Evolutionary conservation across 2,113 vertebrate species (phyloP), one percentile per base, ranked within the genome.

Genomic region (Himantopus leucocephalus): DNA sequence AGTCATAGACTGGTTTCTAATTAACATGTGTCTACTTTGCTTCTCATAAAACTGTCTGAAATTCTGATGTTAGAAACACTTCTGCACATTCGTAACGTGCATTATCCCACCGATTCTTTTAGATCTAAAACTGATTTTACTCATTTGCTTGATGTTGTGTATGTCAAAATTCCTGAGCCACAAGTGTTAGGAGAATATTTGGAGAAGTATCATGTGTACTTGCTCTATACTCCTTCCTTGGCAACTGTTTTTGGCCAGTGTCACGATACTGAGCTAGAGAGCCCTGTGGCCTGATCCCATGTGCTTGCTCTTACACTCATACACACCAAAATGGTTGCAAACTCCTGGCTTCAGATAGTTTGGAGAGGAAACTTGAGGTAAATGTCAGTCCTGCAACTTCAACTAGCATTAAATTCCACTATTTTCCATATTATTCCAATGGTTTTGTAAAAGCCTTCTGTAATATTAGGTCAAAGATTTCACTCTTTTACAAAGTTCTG

Each of bases 281-380:
- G 11, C 5, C 30, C 30, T 21, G 7, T 68, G n/a, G 21, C 35
- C 23, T 64, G 22, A n/a, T 59, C 5, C 14, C 3, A 0, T 20
- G 13, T 64, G 9, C 32, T 92, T 74, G 6, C 56, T 62, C 4
- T 68, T 39, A 37, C 14, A 34, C 23, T 88, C 17, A 14, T 37
- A 8, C 0, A 1, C 21, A n/a, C 3, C 37, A 47, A 62, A 62
- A 19, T 53, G 9, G 7, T 76, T 90, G 30, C 12, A 66, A 48
- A 80, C 16, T 58, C 17, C 27, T 55, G 24, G 34, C 26, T 16
- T 92, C 39, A 64, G 4, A 14, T 32, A 58, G 4, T 77, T 66
- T 41, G 26, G 5, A 74, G 41, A 41, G 15, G 15, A 94, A 80
- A 63, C 8, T 7, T 26, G 3, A 73, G 6, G 17, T 55, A 62